Evolutionary conservation across 2,797 vertebrate species (phyloP).

Genomic region (Peromyscus eremicus): DNA sequence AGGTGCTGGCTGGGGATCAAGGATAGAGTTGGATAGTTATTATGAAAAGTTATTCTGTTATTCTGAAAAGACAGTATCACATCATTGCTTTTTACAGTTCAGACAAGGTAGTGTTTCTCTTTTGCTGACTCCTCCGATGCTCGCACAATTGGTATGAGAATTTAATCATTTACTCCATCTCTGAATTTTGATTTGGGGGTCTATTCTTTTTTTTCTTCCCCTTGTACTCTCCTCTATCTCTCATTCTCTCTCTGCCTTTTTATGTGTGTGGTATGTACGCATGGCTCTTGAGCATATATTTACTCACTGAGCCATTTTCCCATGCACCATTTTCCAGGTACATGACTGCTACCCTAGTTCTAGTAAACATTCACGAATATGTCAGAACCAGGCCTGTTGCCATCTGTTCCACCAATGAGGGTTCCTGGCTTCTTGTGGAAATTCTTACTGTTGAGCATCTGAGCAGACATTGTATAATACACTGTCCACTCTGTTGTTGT

Average conservation of each 20-base stretch:
- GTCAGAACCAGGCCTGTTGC: background rate
- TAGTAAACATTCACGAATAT: background rate
- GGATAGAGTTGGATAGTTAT: fast-evolving
- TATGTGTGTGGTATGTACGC: too few relatives aligned
- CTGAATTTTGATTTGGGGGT: background rate
- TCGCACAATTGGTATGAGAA: background rate
- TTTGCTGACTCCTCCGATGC: background rate
- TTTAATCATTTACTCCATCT: background rate
- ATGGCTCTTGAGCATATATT: too few relatives aligned
- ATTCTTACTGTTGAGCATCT: background rate
- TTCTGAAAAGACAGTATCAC: background rate
- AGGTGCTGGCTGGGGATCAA: background rate
- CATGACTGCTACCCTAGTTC: background rate
- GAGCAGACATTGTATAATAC: background rate
- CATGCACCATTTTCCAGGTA: background rate
- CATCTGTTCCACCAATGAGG: background rate
- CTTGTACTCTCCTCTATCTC: background rate
- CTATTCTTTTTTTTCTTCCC: background rate
- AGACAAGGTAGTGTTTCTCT: background rate
- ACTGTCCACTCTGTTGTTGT: background rate
- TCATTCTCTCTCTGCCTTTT: background rate
- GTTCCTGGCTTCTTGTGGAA: background rate
- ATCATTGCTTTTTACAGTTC: background rate
- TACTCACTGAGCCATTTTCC: background rate
- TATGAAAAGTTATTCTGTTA: background rate